Percentiles rank a stretch among this genome's conserved stretches.
phyloP scores from a whole-genome alignment of 2,888 invertebrate genomes.

The Mythimna albipuncta region DNA sequence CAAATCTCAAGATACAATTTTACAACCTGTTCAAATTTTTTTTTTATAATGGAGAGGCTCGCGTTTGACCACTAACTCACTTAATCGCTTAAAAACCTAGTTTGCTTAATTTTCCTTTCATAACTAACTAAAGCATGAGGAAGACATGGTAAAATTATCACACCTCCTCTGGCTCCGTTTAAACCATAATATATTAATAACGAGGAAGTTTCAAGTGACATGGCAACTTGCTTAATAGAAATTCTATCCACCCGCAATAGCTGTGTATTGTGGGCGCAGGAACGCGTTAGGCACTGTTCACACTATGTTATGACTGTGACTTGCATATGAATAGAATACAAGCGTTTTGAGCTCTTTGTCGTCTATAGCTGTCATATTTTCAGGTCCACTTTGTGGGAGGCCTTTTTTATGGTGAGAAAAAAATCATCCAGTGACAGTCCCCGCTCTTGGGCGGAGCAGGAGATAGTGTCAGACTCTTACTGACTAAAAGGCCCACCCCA shows the following conservation, averaged over 20 bases:
- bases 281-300: not conserved
- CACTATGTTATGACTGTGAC: too few relatives aligned
- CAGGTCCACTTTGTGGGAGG: too few relatives aligned
- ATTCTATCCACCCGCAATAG: conserved; percentile 22
- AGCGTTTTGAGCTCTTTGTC: too few relatives aligned
- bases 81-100: not conserved
- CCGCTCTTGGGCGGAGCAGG: too few relatives aligned
- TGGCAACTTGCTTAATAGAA: conserved; percentile 24
- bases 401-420: too few relatives aligned
- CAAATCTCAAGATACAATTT: not conserved
- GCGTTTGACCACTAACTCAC: too few relatives aligned
- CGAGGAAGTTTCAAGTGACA: conserved; percentile 30
- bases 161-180: not conserved
- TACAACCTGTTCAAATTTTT: not conserved
- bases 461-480: too few relatives aligned
- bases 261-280: not conserved
- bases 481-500: too few relatives aligned
- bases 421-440: too few relatives aligned
- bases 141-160: conserved; percentile 2
- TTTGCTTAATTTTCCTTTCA: not conserved
- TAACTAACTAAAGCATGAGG: not conserved
- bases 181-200: conserved; percentile 15
- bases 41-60: too few relatives aligned
- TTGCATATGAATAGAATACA: too few relatives aligned
- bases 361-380: too few relatives aligned